A percentile compares a stretch with the other conserved stretches of the same genome.
phyloP scores from a whole-genome alignment of 2,113 vertebrate species.

The Gobius niger region DNA sequence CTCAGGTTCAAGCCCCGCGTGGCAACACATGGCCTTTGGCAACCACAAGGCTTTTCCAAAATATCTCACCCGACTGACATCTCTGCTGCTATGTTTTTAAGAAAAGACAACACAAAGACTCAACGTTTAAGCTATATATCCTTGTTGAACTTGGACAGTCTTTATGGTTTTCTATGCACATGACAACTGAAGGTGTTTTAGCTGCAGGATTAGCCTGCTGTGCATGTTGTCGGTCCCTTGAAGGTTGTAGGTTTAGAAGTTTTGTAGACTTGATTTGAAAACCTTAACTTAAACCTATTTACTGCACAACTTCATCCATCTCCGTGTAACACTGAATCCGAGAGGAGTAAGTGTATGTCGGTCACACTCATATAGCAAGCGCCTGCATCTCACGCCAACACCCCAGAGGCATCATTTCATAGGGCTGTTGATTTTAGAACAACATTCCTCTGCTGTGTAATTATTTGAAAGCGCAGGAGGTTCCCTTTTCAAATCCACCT shows the following conservation, averaged over 20 bases:
- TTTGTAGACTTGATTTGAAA: neutral
- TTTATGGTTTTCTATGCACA: too few relatives aligned
- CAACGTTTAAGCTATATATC: too few relatives aligned
- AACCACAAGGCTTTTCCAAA: conserved; percentile 25
- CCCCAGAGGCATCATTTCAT: conserved; percentile 52
- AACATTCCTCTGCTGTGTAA: conserved; percentile 64
- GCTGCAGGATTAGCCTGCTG: too few relatives aligned
- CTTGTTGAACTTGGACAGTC: too few relatives aligned
- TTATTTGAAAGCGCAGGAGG: conserved; percentile 61
- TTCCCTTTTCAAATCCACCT: conserved; percentile 47
- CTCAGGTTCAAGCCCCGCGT: conserved; percentile 54
- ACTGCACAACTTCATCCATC: neutral
- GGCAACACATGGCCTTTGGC: conserved; percentile 24
- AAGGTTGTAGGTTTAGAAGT: neutral
- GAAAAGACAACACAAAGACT: too few relatives aligned
- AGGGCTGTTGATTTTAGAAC: conserved; percentile 59
- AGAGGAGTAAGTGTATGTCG: neutral
- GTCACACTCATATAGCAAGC: conserved; percentile 5
- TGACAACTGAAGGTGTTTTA: too few relatives aligned
- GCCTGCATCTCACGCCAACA: conserved; percentile 30
- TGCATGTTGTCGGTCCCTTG: too few relatives aligned
- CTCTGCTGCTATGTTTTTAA: conserved; percentile 25
- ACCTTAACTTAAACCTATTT: neutral
- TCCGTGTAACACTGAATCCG: neutral
- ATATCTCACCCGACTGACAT: conserved; percentile 37